phyloP scores from a whole-genome alignment of 2,113 vertebrate genomes.

The Lontra canadensis region DNA sequence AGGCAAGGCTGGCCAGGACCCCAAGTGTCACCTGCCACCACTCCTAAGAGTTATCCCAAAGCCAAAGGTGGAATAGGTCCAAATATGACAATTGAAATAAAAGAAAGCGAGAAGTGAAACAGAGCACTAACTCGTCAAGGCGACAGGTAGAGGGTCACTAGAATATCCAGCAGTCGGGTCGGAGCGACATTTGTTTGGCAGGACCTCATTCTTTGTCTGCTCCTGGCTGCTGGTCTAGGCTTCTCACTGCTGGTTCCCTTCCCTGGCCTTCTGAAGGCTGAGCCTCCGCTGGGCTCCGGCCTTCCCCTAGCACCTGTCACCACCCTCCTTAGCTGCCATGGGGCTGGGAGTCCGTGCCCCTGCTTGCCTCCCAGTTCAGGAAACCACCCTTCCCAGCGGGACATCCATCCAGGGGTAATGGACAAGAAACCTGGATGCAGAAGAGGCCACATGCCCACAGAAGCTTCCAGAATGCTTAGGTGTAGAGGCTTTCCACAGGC shows the following conservation, averaged over 20 bases:
- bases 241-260: neutral
- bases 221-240: too few relatives aligned
- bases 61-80: rapidly evolving
- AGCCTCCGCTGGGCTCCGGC: neutral
- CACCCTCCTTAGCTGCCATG: neutral
- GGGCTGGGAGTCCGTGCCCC: rapidly evolving
- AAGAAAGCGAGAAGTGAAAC: neutral
- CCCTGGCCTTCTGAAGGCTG: neutral
- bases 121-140: neutral
- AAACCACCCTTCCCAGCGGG: neutral
- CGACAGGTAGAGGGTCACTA: too few relatives aligned
- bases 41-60: neutral
- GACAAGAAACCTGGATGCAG: neutral
- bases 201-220: neutral
- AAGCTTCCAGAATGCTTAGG: neutral
- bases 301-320: neutral
- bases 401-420: neutral
- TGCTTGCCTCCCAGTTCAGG: neutral
- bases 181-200: rapidly evolving
- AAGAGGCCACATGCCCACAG: neutral
- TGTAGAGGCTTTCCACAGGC: neutral
- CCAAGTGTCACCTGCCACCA: neutral
- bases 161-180: rapidly evolving
- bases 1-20: neutral
- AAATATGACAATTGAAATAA: neutral